Base-by-base conservation (phyloP, 2,113 vertebrate genomes). In the Myotis brandtii region DNA sequence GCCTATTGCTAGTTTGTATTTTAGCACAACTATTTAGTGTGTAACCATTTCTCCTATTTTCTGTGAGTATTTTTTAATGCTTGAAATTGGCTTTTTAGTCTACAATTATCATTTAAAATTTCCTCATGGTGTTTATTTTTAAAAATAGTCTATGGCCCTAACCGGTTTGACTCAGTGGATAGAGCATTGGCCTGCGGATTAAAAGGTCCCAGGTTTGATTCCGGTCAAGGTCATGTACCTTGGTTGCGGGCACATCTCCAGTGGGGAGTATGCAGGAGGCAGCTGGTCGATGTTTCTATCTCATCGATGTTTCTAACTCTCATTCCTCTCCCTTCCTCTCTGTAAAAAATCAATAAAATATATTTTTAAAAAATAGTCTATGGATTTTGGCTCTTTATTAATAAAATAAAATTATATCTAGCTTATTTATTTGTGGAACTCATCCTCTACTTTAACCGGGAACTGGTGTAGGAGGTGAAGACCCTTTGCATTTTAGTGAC, bases 91-190 rank as follows among this genome's bases (percentile, higher is more conserved):
- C n/a, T 76, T 87, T 52, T 83, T 77, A 46, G 6, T 40, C 85
- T 88, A 91, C 79, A 27, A 25, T 52, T 37, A 90, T 34, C 27
- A 87, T 73, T 92, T 94, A n/a, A 73, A 92, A 52, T 20, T 64
- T 91, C 62, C 32, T 70, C 23, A 34, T 56, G 6, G 9, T 89
- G 0, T 37, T 69, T 18, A 43, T 21, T 81, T 89, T 93, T 84
- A 34, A 80, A 87, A 80, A 64, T 46, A 70, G 13, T 9, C 48
- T 64, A 27, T 87, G 27, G 30, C 18, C 5, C 37, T 37, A 3
- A 37, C 4, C 37, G 37, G 37, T 37, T 37, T 37, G 37, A 37
- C 37, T 37, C 37, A 37, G 37, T 37, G 37, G 37, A 37, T 37
- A 37, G 37, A 37, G 37, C 37, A 4, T 37, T 37, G 37, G 37